Evolutionary conservation across 2,113 vertebrate genomes (phyloP).

Genomic region (Poecile atricapillus): DNA sequence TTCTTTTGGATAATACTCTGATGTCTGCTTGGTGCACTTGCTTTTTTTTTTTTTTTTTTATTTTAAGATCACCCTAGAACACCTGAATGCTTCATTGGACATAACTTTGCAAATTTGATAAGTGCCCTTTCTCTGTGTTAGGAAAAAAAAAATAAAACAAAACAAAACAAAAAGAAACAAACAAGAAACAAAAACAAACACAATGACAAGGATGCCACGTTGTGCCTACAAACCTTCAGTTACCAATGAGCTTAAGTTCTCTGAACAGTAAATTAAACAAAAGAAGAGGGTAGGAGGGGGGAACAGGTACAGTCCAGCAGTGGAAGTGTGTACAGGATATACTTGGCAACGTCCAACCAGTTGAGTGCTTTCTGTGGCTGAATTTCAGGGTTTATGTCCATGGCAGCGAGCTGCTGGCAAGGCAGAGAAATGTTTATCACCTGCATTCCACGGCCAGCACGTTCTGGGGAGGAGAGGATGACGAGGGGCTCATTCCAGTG

Average conservation of each 20-base stretch:
- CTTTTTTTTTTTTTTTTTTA: background rate
- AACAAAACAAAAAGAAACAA: background rate
- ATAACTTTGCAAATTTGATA: conserved; percentile 69
- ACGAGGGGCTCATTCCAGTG: conserved; percentile 94
- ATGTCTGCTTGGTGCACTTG: conserved; percentile 69
- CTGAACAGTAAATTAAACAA: conserved; percentile 50
- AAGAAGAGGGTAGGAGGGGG: conserved; percentile 55
- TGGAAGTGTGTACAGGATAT: conserved; percentile 71
- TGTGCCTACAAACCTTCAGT: conserved; percentile 76
- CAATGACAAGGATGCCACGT: conserved; percentile 69
- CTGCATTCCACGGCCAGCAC: conserved; percentile 96
- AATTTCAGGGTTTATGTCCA: conserved; percentile 76
- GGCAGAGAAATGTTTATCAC: conserved; percentile 84
- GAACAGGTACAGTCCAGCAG: conserved; percentile 65
- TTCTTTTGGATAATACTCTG: conserved; percentile 53
- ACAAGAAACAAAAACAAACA: conserved; percentile 43
- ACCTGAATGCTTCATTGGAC: conserved; percentile 74
- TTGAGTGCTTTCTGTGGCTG: conserved; percentile 85
- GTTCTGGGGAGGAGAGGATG: conserved; percentile 92
- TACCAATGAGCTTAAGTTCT: conserved; percentile 73
- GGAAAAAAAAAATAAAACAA: conserved; percentile 1
- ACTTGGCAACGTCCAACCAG: conserved; percentile 79
- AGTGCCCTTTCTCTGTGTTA: conserved; percentile 78
- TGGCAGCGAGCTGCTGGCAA: conserved; percentile 80
- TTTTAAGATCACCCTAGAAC: conserved; percentile 67